phyloP scores from a whole-genome alignment of 2,797 vertebrate species.

The Dendrocincla fuliginosa region DNA sequence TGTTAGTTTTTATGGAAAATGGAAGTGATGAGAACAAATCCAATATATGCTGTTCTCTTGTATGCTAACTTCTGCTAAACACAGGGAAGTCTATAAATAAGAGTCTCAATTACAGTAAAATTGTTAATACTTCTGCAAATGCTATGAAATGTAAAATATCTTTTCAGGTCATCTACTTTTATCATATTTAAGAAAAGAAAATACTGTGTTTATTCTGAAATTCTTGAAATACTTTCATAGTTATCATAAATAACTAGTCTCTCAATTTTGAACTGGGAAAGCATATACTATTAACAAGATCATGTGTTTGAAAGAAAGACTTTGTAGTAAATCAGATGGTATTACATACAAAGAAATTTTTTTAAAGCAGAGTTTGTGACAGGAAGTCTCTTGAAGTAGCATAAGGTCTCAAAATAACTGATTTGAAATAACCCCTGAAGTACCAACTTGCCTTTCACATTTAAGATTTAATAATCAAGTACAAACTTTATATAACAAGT shows the following conservation, averaged over 20 bases:
- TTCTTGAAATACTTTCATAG: neutral
- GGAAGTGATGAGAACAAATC: neutral
- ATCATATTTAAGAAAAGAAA: neutral
- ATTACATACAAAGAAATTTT: neutral
- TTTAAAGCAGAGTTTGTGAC: neutral
- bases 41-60: neutral
- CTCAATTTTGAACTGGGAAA: neutral
- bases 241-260: neutral
- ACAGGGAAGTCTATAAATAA: neutral
- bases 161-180: neutral
- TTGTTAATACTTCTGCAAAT: neutral
- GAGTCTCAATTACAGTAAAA: neutral
- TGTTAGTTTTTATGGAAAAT: slow-evolving; percentile 8
- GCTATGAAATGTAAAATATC: neutral
- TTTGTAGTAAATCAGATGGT: neutral
- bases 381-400: neutral
- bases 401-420: neutral
- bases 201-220: neutral
- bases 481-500: neutral
- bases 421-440: neutral
- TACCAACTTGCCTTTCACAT: neutral
- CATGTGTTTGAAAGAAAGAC: neutral
- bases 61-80: neutral
- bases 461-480: neutral
- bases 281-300: neutral